Evolutionary conservation across 2,888 invertebrate species (phyloP).

Genomic region (Brachypalpus laphriformis): DNA sequence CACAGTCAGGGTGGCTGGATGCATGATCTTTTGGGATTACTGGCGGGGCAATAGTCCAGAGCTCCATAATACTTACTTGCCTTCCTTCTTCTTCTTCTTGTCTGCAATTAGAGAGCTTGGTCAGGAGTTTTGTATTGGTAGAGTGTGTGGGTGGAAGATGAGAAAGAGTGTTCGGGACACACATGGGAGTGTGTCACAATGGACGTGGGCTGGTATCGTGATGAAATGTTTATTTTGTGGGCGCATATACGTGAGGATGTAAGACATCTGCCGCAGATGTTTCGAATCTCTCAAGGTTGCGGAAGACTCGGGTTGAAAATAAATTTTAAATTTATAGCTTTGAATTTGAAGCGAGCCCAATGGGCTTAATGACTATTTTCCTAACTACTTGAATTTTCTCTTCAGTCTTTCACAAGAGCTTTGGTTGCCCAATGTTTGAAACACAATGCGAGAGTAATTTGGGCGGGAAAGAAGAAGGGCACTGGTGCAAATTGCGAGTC

Average conservation of each 20-base stretch:
- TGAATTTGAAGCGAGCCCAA: not conserved
- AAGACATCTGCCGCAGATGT: constrained; percentile 60
- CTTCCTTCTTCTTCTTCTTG: constrained; percentile 10
- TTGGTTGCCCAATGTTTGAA: no score
- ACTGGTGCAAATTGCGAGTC: no score
- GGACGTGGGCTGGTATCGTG: constrained; percentile 55
- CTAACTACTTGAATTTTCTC: no score
- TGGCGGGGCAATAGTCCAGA: constrained; percentile 1
- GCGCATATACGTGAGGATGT: constrained; percentile 2
- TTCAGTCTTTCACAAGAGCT: no score
- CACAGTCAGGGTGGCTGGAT: constrained; percentile 42
- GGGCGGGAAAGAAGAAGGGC: no score
- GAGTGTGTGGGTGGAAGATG: constrained; percentile 56
- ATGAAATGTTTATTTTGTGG: constrained; percentile 44
- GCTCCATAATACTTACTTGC: not conserved
- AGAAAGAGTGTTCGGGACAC: constrained; percentile 45
- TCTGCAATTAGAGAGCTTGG: constrained; percentile 61
- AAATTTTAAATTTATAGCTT: constrained; percentile 11
- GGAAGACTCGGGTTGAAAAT: not conserved
- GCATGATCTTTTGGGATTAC: constrained; percentile 38
- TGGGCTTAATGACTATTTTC: no score
- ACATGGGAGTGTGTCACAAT: constrained; percentile 58
- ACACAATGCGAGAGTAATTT: no score
- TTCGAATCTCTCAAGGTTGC: constrained; percentile 23
- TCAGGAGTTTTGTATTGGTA: constrained; percentile 49